Percentiles rank a stretch among this genome's conserved stretches.
Conservation (phyloP, 2,797 vertebrate genomes). For the Lerista edwardsae region DNA sequence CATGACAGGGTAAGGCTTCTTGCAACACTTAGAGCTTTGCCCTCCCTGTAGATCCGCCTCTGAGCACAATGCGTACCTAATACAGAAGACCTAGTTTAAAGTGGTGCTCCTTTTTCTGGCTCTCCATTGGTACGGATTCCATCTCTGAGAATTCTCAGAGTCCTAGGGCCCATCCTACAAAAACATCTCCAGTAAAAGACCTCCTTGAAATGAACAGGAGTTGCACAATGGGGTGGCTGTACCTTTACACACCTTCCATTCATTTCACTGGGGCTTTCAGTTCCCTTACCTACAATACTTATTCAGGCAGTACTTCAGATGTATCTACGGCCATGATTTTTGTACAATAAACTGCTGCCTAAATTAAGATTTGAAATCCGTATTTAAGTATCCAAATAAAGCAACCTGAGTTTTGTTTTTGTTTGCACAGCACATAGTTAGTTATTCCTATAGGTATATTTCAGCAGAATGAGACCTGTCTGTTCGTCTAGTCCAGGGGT, state of each 20-base stretch:
- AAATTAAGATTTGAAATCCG: conserved; percentile 28
- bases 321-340: background rate
- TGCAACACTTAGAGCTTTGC: too few relatives aligned
- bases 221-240: background rate
- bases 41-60: too few relatives aligned
- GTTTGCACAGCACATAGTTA: background rate
- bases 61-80: conserved; percentile 36
- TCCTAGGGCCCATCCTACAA: background rate
- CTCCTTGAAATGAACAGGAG: background rate
- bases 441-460: background rate
- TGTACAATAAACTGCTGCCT: conserved; percentile 26
- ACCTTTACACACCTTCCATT: background rate
- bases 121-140: conserved; percentile 7
- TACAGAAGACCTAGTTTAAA: conserved; percentile 30
- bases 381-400: background rate
- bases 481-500: too few relatives aligned
- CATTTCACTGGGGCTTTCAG: background rate
- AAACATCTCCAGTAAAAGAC: background rate
- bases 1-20: too few relatives aligned
- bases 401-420: background rate
- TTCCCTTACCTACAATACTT: conserved; percentile 2
- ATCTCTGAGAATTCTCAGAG: background rate
- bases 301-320: conserved; percentile 22
- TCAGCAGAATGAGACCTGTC: background rate
- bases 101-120: background rate